These are phyloP conservation scores for Himalopsyche kuldschensis DNA, from an alignment of 2,888 invertebrate genomes.

Conservation along the genomic window DNA sequence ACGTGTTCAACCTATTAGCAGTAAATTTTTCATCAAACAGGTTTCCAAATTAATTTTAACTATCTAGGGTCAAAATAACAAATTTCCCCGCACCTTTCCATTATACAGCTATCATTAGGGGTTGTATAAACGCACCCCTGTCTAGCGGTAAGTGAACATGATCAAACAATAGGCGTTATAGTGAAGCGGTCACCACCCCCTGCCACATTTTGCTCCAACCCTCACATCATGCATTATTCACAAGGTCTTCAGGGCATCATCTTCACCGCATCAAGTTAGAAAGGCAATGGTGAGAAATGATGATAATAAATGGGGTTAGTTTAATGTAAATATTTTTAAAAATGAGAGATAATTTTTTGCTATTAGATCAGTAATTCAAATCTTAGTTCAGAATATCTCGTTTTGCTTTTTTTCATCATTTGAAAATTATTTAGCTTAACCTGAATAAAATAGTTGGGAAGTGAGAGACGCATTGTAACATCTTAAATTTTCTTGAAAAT, in stretches of 20 bases:
- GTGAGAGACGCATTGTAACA: too few species aligned
- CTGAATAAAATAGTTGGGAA: too few species aligned
- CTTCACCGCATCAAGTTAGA: not conserved
- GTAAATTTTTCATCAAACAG: not conserved
- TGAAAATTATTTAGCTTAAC: too few species aligned
- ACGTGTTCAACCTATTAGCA: too few species aligned
- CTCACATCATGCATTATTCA: conserved; percentile 21
- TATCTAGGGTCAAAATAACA: not conserved
- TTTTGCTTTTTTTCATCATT: too few species aligned
- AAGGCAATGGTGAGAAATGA: not conserved
- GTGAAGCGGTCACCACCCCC: conserved; percentile 1
- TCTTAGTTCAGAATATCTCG: not conserved
- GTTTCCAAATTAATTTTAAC: not conserved
- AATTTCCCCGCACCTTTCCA: not conserved
- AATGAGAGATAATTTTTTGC: not conserved
- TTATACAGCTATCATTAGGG: not conserved
- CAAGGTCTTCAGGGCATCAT: conserved; percentile 22
- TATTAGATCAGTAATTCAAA: not conserved
- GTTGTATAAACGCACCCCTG: not conserved
- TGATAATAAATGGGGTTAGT: not conserved
- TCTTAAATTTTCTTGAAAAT: too few species aligned
- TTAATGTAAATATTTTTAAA: not conserved
- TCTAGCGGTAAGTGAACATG: not conserved
- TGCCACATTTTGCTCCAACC: not conserved
- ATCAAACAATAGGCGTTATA: not conserved